These are phyloP conservation scores for Asbolus verrucosus DNA, from an alignment of 1,140 invertebrate species.

Conservation along the genomic window DNA sequence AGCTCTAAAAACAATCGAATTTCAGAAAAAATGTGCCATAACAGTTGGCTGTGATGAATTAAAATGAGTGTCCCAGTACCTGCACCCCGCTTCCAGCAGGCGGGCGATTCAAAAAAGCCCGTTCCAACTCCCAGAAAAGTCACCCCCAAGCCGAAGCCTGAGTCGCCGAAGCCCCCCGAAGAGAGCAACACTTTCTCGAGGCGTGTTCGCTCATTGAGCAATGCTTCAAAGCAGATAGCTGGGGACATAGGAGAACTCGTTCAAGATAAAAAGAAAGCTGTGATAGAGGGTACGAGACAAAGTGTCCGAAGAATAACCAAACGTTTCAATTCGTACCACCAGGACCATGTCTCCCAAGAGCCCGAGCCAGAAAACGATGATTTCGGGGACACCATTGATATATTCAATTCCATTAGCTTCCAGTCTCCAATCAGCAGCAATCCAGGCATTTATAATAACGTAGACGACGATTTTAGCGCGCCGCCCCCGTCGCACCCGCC, in stretches of 20 bases:
- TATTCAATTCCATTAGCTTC: conserved; percentile 62
- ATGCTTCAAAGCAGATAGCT: conserved; percentile 66
- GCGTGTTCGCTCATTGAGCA: conserved; percentile 61
- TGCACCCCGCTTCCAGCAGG: conserved; percentile 44
- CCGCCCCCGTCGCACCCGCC: conserved; percentile 71
- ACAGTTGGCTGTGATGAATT: background rate
- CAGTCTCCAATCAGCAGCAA: conserved; percentile 58
- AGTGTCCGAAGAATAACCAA: conserved; percentile 65
- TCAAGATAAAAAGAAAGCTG: conserved; percentile 67
- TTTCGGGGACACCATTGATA: conserved; percentile 55
- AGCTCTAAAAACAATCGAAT: too few relatives aligned
- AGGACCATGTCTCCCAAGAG: conserved; percentile 43
- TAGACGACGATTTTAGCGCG: conserved; percentile 61
- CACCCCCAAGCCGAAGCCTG: conserved; percentile 18
- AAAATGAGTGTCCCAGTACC: conserved; percentile 57
- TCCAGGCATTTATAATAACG: conserved; percentile 57
- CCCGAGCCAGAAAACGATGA: conserved; percentile 49
- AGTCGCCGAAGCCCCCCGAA: conserved; percentile 25
- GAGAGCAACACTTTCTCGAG: conserved; percentile 45
- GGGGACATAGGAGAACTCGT: conserved; percentile 68
- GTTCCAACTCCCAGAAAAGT: conserved; percentile 53
- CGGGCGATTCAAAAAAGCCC: conserved; percentile 54
- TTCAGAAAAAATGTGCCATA: too few relatives aligned
- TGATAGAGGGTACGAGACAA: conserved; percentile 68
- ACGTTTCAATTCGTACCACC: conserved; percentile 60